A percentile compares a stretch with the other conserved stretches of the same genome.
Conservation (phyloP, 2,113 vertebrate genomes). For the Vulpes lagopus region DNA sequence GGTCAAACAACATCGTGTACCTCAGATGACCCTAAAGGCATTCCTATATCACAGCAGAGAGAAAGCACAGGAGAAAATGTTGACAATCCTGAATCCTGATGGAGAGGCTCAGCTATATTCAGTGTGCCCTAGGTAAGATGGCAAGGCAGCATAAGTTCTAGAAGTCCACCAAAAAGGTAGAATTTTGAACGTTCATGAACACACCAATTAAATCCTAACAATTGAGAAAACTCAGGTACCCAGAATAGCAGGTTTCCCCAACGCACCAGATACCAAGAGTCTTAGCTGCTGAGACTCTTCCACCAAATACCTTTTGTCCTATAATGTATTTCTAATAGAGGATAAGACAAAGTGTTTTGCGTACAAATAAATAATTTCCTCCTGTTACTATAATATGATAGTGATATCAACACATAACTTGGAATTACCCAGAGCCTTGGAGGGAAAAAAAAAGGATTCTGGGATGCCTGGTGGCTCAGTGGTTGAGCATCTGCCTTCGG, state of each 20-base stretch:
- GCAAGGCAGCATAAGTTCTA: neutral
- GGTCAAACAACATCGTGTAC: neutral
- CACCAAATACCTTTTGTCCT: neutral
- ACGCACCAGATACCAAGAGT: neutral
- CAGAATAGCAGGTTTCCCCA: neutral
- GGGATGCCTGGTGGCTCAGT: no score
- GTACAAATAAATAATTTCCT: neutral
- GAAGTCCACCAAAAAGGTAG: neutral
- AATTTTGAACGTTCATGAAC: neutral
- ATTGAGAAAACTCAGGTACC: neutral
- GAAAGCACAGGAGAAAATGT: no score
- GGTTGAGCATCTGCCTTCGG: no score
- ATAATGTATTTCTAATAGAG: neutral
- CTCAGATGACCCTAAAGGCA: no score
- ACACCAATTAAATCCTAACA: neutral
- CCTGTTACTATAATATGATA: neutral
- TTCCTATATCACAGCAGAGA: neutral
- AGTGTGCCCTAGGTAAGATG: neutral
- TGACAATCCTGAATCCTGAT: neutral
- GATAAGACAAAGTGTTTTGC: neutral
- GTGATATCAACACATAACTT: neutral
- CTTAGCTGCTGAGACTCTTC: neutral
- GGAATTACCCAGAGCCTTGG: neutral
- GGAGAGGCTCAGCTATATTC: neutral
- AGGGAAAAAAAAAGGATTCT: neutral